Base-by-base conservation (phyloP, 92 coral and sea anemone genomes). In the Epizoanthus fatuus region DNA sequence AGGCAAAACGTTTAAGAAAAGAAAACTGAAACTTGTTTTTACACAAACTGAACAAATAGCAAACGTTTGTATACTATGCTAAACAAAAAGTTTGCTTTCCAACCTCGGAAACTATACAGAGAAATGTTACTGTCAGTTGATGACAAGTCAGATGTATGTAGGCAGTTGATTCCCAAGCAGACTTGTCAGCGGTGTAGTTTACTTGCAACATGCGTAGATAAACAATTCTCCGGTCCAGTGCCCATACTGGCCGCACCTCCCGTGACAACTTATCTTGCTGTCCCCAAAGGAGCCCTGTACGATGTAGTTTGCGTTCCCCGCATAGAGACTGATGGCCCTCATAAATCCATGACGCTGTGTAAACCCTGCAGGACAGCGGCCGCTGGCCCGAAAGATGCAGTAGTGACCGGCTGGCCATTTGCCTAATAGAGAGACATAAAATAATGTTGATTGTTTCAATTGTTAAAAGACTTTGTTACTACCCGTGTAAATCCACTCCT, bases 321-420 rank as follows among this genome's bases (percentile, higher is more conserved):
- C 81, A 55, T 80, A 94, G 72, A 86, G 16, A 39, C 90, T 92
- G 83, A 94, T 51, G 15, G 98, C 98, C 2, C 83, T 77, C 93
- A 94, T 66, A 74, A 84, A 80, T n/a, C 94, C 92, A 16, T 84
- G 17, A 40, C 65, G 62, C 49, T 81, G 89, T 7, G 87, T 35
- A 74, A 94, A 94, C 53, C 98, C 98, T 12, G 90, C 20, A 66
- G 98, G 98, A 72, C 98, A 94, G 40, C 83, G 15, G 40, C 98
- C 98, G 71, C 89, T 92, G 71, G 98, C 95, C 45, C 55, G 74
- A 12, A 94, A 86, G 70, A 94, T 94, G 44, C 98, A 94, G 84
- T 94, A 94, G 65, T 89, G 87, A 53, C 98, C 98, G 54, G 94
- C 72, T 35, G 98, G 98, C 98, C 98, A 94, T 54, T 86, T 68